Base-by-base conservation (phyloP, 2,797 vertebrate genomes). In the Paratrypauchen microcephalus region DNA sequence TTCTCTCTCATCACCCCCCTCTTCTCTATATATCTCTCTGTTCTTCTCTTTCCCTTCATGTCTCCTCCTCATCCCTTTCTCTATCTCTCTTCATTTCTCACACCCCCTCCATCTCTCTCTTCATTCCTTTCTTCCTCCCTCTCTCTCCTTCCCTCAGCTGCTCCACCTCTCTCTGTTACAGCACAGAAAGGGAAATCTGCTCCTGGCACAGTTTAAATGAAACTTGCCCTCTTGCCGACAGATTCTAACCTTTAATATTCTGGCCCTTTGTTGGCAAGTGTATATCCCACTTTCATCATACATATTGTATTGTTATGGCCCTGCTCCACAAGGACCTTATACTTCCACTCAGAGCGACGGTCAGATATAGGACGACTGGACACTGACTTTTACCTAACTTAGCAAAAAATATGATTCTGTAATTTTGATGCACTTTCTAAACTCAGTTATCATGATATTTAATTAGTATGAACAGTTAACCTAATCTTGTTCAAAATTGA, bases 181-280 rank as follows among this genome's bases (percentile, higher is more conserved):
- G 83, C 76, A 76, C 21, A n/a, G 75, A 81, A 63, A 69, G 66
- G 85, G 74, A 68, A 86, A 86, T 87, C 84, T 82, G 89, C 91
- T 91, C 63, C 86, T 82, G 86, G 91, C 89, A 63, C 86, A 84
- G 91, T 92, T 90, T 88, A 91, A 91, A 92, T 92, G 86, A 92
- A 91, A 92, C 86, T 89, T 88, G 90, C 88, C 90, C 90, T 85
- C 83, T 81, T 87, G 81, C 87, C 75, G 36, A 73, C 67, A 76
- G 80, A 89, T 83, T 88, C 86, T 91, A 90, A 91, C 88, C 91
- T 92, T 92, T 91, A 92, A 92, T 92, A 91, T 91, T 88, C 81
- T 78, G 82, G 68, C 82, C 69, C 81, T 86, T 86, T 89, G 87
- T 89, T 86, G 85, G 86, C 84, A 85, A 89, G 82, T 89, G 81